Conservation (phyloP, 1,140 invertebrate species). For the Mya arenaria region DNA sequence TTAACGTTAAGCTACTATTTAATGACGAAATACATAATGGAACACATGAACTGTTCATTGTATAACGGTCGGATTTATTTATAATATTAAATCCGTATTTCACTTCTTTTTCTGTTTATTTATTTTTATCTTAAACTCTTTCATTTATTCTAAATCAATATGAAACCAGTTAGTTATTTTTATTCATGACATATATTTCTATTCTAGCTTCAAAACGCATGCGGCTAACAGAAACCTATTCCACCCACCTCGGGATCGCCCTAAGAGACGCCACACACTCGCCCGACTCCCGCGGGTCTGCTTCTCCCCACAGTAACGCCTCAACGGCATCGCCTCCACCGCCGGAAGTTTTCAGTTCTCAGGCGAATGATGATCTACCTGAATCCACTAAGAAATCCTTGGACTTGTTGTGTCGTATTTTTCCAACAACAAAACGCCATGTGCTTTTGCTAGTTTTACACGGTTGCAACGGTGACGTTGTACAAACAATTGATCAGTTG, state of each 20-base stretch:
- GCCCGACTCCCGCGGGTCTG: conserved; percentile 14
- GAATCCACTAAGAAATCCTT: conserved; percentile 81
- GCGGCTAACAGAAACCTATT: conserved; percentile 28
- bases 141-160: no score
- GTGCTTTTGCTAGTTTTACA: conserved; percentile 92
- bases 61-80: no score
- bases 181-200: conserved; percentile 35
- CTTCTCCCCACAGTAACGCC: conserved; percentile 40
- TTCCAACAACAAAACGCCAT: conserved; percentile 90
- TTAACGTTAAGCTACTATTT: neutral
- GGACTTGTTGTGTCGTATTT: conserved; percentile 90
- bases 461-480: conserved; percentile 89
- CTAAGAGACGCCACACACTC: conserved; percentile 19
- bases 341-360: conserved; percentile 14
- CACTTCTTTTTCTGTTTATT: no score
- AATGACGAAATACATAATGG: no score
- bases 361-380: neutral
- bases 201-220: conserved; percentile 54
- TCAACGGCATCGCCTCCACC: conserved; percentile 12
- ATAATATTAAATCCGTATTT: no score
- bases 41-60: no score
- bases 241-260: conserved; percentile 3
- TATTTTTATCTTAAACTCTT: no score
- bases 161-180: no score
- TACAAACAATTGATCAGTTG: conserved; percentile 92